Base-by-base conservation (phyloP, 1,140 invertebrate species). In the Gryllus bimaculatus region DNA sequence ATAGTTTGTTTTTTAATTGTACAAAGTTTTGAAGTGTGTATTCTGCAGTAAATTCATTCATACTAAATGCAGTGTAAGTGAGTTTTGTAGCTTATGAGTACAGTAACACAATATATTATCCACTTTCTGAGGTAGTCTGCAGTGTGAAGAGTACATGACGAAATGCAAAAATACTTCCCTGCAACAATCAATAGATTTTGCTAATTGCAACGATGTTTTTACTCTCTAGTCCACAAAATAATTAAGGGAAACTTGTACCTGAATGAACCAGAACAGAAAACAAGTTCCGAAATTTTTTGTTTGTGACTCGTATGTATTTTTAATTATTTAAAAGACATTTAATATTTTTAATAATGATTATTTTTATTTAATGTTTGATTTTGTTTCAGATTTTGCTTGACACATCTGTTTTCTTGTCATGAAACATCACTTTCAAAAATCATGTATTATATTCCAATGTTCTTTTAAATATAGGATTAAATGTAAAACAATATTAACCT, bases 161-260 rank as follows among this genome's bases (percentile, higher is more conserved):
- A 66, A 66, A 18, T 3, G 54, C 54, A 13, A 66, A 66, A 66
- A 66, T 18, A 66, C 54, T 66, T 66, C 54, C 54, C 54, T 66
- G 54, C 54, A 66, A 66, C 54, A 66, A 66, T 66, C 54, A 66
- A 13, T 66, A 66, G 54, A 66, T 66, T 66, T 66, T 66, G 54
- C 54, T 66, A 66, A 66, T 66, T 66, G 54, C 54, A 13, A 66
- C 10, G 18, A 66, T 66, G 54, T 66, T 66, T 66, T 66, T 66
- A 66, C 54, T 13, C 54, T 66, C 10, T 66, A 66, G 54, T 66
- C 54, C 54, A 66, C 10, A 66, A 66, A 66, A 13, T 13, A 66
- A 66, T 66, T 13, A 18, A 66, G 54, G 54, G 54, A 66, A 66
- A 13, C 54, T 66, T 66, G 54, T 66, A 66, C 54, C 54, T 66